Base-by-base conservation (phyloP, 2,888 invertebrate species). In the Eulithis testata region DNA sequence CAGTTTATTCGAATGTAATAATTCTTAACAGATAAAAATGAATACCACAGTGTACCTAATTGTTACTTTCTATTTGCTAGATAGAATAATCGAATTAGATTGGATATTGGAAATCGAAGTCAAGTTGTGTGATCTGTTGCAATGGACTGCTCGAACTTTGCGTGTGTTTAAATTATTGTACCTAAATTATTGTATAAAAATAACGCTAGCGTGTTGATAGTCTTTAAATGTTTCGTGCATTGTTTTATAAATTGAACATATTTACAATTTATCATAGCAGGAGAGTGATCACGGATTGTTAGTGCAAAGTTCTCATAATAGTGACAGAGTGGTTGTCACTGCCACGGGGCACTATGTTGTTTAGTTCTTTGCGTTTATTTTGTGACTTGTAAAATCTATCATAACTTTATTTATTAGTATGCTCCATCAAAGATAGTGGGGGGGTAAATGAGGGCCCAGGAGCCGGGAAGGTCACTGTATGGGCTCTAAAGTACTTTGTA, bases 11-110 rank as follows among this genome's bases (percentile, higher is more conserved):
- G 83, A 87, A 83, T 86, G 87, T 87, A 87, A 82, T 85, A 87
- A 83, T 81, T 85, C 82, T 83, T 82, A 81, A 82, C 78, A 83
- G 79, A 83, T 79, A 87, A 80, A 75, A 67, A 69, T 69, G 44
- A 87, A 86, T 86, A 89, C 86, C 84, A 88, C 87, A 88, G 87
- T 87, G 87, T 91, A 91, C 91, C 90, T 91, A 91, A 90, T 90
- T 92, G 91, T 92, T 92, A 91, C 87, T 89, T 91, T 92, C 90
- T 92, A 91, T 90, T 91, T 90, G 90, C 91, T 92, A 92, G 91
- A 92, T 92, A 92, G 92, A 91, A 90, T 91, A 91, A 91, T 90
- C 86, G 90, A 92, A 92, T 91, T 92, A 92, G 91, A 90, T 89
- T 87, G 87, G 85, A 83, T 90, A 90, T 86, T 83, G 75, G 79